Base-by-base conservation (phyloP, 2,113 vertebrate species). In the Malurus cyaneus region DNA sequence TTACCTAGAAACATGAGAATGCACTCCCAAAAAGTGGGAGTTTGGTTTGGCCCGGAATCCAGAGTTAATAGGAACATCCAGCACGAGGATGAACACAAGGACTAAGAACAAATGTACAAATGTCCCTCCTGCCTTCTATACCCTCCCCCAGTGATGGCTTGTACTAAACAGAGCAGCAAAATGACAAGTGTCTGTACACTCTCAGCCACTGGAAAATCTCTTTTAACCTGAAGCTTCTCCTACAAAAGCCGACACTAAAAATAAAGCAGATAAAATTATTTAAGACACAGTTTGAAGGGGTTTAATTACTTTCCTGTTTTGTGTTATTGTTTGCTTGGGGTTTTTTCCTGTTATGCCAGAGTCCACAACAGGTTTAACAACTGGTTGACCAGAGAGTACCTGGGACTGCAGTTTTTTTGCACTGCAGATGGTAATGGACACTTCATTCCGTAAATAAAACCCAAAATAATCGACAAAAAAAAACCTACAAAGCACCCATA, bases 1-100 rank as follows among this genome's bases (percentile, higher is more conserved):
- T 93, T 94, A 94, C 84, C 79, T 67, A 94, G 81, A 88, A 70
- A 94, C 78, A 42, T 4, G 17, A 82, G 85, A 56, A 50, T 39
- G 44, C 2, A 2, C 28, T 95, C 70, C 71, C 74, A 69, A 82
- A 80, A 93, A 72, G 79, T 65, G 74, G 88, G 88, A 89, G 71
- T 80, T 61, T 6, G 7, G 12, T 77, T 93, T 93, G 66, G 71
- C 78, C 74, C 64, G 57, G 87, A 88, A 88, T 50, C 42, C 81
- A 59, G 53, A 91, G 41, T n/a, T 79, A 66, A 57, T 3, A 44
- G 52, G 53, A 83, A 73, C 18, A 82, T 54, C 76, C 71, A 77
- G 17, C 21, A 70, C 7, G n/a, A 86, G 53, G 24, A 60, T 46
- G 25, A 9, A 44, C 57, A 72, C 2, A 62, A 74, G 65, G 46